These are phyloP conservation scores for Tanytarsus gracilentus DNA, from an alignment of 2,888 invertebrate genomes.

Conservation along the genomic window DNA sequence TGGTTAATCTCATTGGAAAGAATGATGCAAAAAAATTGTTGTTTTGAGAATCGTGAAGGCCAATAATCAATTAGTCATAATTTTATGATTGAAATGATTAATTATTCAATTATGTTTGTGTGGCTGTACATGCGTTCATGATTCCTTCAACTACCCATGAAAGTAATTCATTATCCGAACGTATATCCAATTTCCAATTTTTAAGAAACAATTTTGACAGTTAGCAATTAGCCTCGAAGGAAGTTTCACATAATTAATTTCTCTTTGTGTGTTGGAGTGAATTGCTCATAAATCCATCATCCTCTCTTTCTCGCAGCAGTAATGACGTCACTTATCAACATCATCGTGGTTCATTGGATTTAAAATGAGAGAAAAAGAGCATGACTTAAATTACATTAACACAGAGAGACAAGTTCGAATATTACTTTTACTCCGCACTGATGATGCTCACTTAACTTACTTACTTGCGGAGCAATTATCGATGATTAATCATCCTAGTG, in stretches of 20 bases:
- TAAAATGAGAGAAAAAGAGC: background rate
- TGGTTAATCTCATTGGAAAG: background rate
- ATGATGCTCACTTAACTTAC: background rate
- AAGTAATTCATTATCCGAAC: slow-evolving; percentile 22
- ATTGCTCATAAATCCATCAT: slow-evolving; percentile 15
- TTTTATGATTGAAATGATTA: slow-evolving; percentile 11
- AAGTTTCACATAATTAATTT: slow-evolving; percentile 3
- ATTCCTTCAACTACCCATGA: background rate
- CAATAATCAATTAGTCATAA: slow-evolving; percentile 4
- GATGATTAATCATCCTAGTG: slow-evolving; percentile 21
- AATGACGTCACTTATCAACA: too few species aligned
- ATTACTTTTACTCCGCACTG: background rate
- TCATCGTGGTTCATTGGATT: background rate
- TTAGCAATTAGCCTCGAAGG: slow-evolving; percentile 9
- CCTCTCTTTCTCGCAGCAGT: too few species aligned
- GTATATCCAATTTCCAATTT: slow-evolving; percentile 22
- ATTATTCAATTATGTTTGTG: slow-evolving; percentile 9
- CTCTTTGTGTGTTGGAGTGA: background rate
- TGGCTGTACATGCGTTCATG: background rate
- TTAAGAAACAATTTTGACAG: slow-evolving; percentile 19
- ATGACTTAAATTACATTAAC: slow-evolving; percentile 23
- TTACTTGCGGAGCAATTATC: slow-evolving; percentile 13
- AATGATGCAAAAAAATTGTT: background rate
- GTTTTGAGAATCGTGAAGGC: background rate
- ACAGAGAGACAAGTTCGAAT: slow-evolving; percentile 14